A percentile compares a stretch with the other conserved stretches of the same genome.
Conservation (phyloP, 2,113 vertebrate species). For the Microcebus griseorufus region DNA sequence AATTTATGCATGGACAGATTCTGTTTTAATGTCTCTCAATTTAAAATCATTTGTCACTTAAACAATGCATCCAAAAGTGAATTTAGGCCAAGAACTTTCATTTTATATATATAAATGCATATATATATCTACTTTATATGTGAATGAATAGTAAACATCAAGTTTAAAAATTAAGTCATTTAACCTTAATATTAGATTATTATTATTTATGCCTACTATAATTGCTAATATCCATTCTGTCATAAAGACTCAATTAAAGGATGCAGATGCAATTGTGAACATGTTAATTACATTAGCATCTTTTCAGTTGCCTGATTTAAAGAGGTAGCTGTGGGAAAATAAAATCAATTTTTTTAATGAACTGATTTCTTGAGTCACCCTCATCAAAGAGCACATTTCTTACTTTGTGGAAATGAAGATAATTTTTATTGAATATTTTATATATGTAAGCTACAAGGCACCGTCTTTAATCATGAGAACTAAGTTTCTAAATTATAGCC, state of each 20-base stretch:
- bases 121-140: not conserved
- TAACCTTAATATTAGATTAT: not conserved
- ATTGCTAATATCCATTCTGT: constrained; percentile 40
- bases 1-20: not conserved
- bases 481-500: not conserved
- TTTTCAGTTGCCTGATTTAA: constrained; percentile 41
- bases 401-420: not conserved
- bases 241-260: constrained; percentile 35
- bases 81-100: not conserved
- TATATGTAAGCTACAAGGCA: not conserved
- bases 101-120: not conserved
- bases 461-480: not conserved
- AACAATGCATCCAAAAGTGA: not conserved
- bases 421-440: constrained; percentile 39
- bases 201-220: constrained; percentile 37
- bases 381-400: constrained; percentile 29
- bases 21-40: not conserved
- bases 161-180: constrained; percentile 5
- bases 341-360: constrained; percentile 32
- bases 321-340: constrained; percentile 18
- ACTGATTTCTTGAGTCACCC: not conserved
- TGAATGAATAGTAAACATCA: not conserved
- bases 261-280: constrained; percentile 9
- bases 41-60: constrained; percentile 36
- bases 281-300: constrained; percentile 52